Evolutionary conservation across 2,113 vertebrate species (phyloP), one percentile per base, ranked within the genome.

Genomic region (Hiodon alosoides): DNA sequence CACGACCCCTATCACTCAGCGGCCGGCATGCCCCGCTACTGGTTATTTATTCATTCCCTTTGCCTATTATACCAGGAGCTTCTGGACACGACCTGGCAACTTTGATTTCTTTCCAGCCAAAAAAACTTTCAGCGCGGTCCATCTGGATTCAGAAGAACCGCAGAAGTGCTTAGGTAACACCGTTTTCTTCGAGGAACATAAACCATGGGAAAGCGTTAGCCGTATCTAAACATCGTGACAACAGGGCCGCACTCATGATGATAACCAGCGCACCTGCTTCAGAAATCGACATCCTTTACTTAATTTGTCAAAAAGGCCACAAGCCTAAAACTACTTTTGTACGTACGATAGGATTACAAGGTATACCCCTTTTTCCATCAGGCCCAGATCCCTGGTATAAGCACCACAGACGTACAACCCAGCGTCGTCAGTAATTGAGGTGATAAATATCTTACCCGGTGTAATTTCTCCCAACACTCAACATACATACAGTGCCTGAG

Each of bases 11-110:
- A 64, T 64, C 59, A 11, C 67, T 76, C 67, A 70, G 46, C 13
- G 5, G 4, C 62, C 53, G 31, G 4, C 53, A 10, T 46, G 5
- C 64, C 17, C 5, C 53, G 3, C 62, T 17, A 4, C 72, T 74
- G 72, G 8, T 74, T 67, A 74, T 55, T n/a, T 66, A 67, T 58
- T 67, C 61, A 74, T 74, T n/a, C 52, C 72, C 51, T 51, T 58
- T 53, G n/a, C 50, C 31, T 52, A 48, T 67, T 67, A 57, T 47
- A 54, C 53, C 14, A 11, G 17, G 57, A 55, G 62, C 14, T 52
- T 52, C 62, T 10, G 53, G 46, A 4, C 53, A 51, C 31, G 13
- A 48, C 61, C 53, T n/a, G 31, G 10, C 46, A 66, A 17, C 64
- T 74, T 16, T 52, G 10, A 67, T 57, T 48, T 67, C 31, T 11